phyloP scores from a whole-genome alignment of 2,113 vertebrate species.

The Rhynchomys soricoides region DNA sequence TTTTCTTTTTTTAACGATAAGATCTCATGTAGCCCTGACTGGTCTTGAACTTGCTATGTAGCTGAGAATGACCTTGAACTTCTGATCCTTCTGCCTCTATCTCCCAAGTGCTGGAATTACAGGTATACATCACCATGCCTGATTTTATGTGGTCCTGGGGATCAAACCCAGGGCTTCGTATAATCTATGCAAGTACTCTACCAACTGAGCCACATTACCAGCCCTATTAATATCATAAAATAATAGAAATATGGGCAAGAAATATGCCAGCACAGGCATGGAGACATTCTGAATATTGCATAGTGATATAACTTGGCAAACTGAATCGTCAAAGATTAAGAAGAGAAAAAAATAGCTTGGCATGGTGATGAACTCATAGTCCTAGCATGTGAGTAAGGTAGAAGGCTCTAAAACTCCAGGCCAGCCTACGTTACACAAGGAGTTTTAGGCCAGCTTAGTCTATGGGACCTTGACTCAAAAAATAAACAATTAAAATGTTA shows the following conservation, averaged over 20 bases:
- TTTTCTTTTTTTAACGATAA: not conserved
- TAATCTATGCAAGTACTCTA: not conserved
- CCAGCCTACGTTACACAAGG: not conserved
- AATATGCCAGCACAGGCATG: not conserved
- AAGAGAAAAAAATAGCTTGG: not conserved
- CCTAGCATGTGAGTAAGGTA: not conserved
- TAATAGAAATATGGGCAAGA: not conserved
- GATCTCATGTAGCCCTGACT: not conserved
- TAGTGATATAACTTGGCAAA: not conserved
- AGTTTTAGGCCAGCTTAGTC: not conserved
- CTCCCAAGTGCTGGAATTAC: not conserved
- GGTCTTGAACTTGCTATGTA: not conserved
- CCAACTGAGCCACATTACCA: not conserved
- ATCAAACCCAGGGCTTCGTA: not conserved
- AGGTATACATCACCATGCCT: not conserved
- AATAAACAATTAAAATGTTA: not conserved
- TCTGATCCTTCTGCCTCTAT: not conserved
- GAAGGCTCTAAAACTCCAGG: not conserved
- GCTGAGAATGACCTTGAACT: not conserved
- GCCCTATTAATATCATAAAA: not conserved
- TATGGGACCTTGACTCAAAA: not conserved
- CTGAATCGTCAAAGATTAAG: not conserved
- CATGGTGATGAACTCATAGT: not conserved
- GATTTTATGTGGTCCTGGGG: not conserved
- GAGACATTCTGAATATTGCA: not conserved